These are phyloP conservation scores for Amphiura filiformis DNA, from an alignment of 35 echinoderm and acorn worm species.

Conservation along the genomic window DNA sequence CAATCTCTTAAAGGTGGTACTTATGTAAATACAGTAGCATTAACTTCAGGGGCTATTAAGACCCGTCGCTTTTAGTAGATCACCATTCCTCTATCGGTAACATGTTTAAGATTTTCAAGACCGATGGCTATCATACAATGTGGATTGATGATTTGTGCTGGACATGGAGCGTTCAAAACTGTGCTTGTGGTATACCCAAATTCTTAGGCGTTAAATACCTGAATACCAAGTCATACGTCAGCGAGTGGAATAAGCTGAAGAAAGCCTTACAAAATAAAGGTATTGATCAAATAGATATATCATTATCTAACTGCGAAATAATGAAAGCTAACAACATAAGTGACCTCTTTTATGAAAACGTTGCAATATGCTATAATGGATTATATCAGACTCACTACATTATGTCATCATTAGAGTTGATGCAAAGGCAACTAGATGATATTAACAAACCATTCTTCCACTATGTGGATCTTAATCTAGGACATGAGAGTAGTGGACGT, in stretches of 20 bases:
- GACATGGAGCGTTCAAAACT: constrained; percentile 23
- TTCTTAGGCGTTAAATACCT: constrained; percentile 43
- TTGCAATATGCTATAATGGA: constrained; percentile 66
- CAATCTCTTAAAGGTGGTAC: constrained; percentile 83
- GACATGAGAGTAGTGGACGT: constrained; percentile 57
- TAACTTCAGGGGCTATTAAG: constrained; percentile 55
- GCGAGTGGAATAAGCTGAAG: constrained; percentile 43
- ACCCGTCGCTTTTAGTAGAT: constrained; percentile 37
- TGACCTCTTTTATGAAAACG: constrained; percentile 58
- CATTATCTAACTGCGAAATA: constrained; percentile 80
- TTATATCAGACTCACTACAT: constrained; percentile 71
- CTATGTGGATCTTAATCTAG: constrained; percentile 53
- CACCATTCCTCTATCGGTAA: neutral
- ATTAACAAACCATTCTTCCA: constrained; percentile 65
- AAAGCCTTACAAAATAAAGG: constrained; percentile 17
- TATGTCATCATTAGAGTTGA: constrained; percentile 51
- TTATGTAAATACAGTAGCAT: constrained; percentile 63
- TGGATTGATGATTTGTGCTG: constrained; percentile 85
- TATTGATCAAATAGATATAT: constrained; percentile 57
- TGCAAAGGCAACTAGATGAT: constrained; percentile 17
- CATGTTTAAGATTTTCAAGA: constrained; percentile 51
- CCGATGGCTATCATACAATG: constrained; percentile 55
- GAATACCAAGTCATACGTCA: constrained; percentile 20
- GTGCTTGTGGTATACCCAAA: constrained; percentile 80
- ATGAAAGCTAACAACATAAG: constrained; percentile 55